These are phyloP conservation scores for Passer montanus DNA, from an alignment of 2,113 vertebrate species.

Conservation along the genomic window DNA sequence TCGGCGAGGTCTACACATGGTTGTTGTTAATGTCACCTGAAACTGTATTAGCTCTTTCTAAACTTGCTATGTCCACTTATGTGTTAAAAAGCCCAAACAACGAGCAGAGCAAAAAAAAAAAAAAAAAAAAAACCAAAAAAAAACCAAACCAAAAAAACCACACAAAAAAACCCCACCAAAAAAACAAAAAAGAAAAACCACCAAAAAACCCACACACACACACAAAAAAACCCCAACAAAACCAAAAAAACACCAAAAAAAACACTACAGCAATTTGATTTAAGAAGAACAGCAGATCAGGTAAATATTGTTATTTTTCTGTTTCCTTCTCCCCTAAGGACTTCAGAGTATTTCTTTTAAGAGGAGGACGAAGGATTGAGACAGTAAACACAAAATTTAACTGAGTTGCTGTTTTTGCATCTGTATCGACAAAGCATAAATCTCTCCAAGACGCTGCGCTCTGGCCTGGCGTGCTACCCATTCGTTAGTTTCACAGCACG, in stretches of 20 bases:
- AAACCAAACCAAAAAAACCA: too few species aligned
- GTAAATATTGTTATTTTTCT: not conserved
- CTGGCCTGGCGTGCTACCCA: rapidly evolving
- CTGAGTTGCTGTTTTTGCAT: not conserved
- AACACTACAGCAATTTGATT: not conserved
- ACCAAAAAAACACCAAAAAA: too few species aligned
- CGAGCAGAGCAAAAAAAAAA: not conserved
- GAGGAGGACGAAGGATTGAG: not conserved
- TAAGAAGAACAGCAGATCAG: not conserved
- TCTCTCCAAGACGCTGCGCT: rapidly evolving
- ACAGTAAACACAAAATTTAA: not conserved
- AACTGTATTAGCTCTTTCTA: not conserved
- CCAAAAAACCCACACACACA: too few species aligned
- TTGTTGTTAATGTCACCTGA: not conserved
- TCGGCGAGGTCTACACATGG: not conserved
- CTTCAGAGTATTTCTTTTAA: not conserved
- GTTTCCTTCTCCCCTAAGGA: not conserved
- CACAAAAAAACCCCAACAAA: too few species aligned
- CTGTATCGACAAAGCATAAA: not conserved
- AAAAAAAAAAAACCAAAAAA: too few species aligned
- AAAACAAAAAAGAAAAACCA: too few species aligned
- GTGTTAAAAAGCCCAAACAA: not conserved
- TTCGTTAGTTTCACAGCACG: not conserved
- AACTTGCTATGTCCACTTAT: not conserved
- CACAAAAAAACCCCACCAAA: too few species aligned